Base-by-base conservation (phyloP, 2,888 invertebrate species). In the Tigriopus californicus region DNA sequence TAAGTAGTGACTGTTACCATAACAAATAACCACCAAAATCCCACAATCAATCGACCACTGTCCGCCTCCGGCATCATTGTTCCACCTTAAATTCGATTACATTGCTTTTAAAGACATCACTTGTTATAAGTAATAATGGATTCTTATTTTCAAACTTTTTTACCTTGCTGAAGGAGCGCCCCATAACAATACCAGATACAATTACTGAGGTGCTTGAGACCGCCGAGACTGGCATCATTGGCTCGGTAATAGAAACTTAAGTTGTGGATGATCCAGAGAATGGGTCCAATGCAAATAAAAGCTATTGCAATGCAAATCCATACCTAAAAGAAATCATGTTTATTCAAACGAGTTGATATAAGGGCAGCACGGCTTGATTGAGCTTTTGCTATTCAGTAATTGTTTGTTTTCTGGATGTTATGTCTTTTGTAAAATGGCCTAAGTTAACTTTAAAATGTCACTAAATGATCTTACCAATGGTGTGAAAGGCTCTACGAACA, bases 21-120 rank as follows among this genome's bases (percentile, higher is more conserved):
- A 0, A 90, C 89, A 1, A 87, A 85, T 53, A 91, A 70, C 91
- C 91, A 91, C 91, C 91, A 92, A 1, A 85, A 81, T 0, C 87
- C 88, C 0, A 91, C 80, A 2, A 91, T 77, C 8, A 90, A 70
- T 6, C 91, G 79, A 2, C 87, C 88, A 65, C 89, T 89, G 68
- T 88, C 85, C 0, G 87, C 85, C 58, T 79, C 76, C 0, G 91
- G 91, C 41, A 90, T 73, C 67, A 85, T 82, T 78, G 85, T 83
- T 4, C 90, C 90, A 62, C 33, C 33, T 33, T 5, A 3, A 33
- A 33, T 90, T 89, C 88, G 65, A 18, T 55, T 44, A n/a, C 24
- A 1, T 25, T 2, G 1, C 20, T 3, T 13, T 25, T 57, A 59
- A 52, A 4, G 6, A 10, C 6, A 24, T 5, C 25, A 24, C 3